Conservation (phyloP, 92 coral and sea anemone genomes). For the Bergia puertoricense region DNA sequence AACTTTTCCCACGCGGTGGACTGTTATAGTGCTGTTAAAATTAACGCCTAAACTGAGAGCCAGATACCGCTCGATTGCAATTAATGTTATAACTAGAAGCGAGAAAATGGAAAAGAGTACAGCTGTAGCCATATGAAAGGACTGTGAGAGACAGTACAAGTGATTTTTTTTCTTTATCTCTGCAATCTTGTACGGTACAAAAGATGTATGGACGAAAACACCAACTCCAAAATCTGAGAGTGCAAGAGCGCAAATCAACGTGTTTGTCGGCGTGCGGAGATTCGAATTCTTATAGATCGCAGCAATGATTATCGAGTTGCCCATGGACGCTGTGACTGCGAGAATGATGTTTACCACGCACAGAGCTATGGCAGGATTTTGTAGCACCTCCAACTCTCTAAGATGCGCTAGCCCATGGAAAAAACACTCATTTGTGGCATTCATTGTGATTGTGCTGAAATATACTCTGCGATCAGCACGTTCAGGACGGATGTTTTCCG, state of each 20-base stretch:
- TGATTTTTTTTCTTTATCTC: slow-evolving; percentile 22
- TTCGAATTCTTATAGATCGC: slow-evolving; percentile 32
- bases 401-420: background rate
- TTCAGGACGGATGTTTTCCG: too few species aligned
- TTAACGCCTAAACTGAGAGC: background rate
- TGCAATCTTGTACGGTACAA: slow-evolving; percentile 37
- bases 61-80: slow-evolving; percentile 38
- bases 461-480: too few species aligned
- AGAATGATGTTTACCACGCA: slow-evolving; percentile 45
- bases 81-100: slow-evolving; percentile 5
- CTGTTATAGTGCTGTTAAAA: background rate
- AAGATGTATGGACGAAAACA: slow-evolving; percentile 36
- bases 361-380: background rate
- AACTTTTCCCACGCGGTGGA: background rate
- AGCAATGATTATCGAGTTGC: slow-evolving; percentile 23
- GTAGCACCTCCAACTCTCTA: background rate
- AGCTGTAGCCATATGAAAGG: slow-evolving; percentile 11
- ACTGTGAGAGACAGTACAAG: background rate
- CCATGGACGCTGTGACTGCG: slow-evolving; percentile 21
- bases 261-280: slow-evolving; percentile 43
- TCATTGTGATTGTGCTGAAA: background rate
- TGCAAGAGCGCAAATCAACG: slow-evolving; percentile 39
- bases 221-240: slow-evolving; percentile 46
- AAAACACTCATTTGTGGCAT: background rate
- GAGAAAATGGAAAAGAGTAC: slow-evolving; percentile 26